Evolutionary conservation across 2,888 invertebrate genomes (phyloP).

Genomic region (Marasmarcha lunaedactyla): DNA sequence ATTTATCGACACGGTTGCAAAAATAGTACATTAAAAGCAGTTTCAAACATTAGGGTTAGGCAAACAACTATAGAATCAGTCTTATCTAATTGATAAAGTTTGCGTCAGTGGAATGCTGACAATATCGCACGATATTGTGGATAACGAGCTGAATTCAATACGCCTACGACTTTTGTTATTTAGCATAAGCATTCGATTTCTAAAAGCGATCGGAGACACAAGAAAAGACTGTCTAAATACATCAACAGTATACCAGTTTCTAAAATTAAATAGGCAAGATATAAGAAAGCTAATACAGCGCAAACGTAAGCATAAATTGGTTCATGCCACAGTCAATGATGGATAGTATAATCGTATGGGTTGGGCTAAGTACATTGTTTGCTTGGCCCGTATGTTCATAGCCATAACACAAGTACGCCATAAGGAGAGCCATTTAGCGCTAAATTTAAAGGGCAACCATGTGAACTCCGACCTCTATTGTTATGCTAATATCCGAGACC

Average conservation of each 20-base stretch:
- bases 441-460: constrained; percentile 45
- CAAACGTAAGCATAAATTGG: too few relatives aligned
- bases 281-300: constrained; percentile 21
- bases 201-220: constrained; percentile 20
- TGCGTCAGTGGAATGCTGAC: too few relatives aligned
- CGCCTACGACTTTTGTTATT: constrained; percentile 14
- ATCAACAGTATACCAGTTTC: too few relatives aligned
- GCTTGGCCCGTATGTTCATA: constrained; percentile 28
- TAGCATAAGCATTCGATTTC: constrained; percentile 35
- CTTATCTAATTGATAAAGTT: too few relatives aligned
- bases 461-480: constrained; percentile 55
- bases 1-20: too few relatives aligned
- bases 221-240: neutral
- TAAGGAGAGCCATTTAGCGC: constrained; percentile 23
- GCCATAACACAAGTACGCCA: constrained; percentile 14
- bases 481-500: constrained; percentile 42
- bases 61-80: too few relatives aligned
- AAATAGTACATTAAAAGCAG: too few relatives aligned
- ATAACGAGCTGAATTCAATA: constrained; percentile 4
- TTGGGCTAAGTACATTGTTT: constrained; percentile 43
- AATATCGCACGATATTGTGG: too few relatives aligned
- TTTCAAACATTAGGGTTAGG: too few relatives aligned
- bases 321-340: constrained; percentile 31
- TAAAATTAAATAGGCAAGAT: constrained; percentile 18
- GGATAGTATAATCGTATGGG: constrained; percentile 45